Evolutionary conservation across 2,797 vertebrate species (phyloP).

Genomic region (Crocidura indochinensis): DNA sequence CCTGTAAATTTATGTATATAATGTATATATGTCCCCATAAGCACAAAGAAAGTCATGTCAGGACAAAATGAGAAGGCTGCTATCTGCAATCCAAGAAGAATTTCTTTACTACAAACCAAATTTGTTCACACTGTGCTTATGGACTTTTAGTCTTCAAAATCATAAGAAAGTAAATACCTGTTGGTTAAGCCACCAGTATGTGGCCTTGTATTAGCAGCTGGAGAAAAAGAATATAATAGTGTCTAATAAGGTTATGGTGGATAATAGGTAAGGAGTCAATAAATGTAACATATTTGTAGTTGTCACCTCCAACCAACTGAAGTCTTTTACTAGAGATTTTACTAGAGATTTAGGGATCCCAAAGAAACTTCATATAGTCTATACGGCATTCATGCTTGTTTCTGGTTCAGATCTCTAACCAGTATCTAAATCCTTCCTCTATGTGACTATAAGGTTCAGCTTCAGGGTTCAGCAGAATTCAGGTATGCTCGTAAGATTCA

Average conservation of each 20-base stretch:
- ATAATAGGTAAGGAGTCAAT: neutral
- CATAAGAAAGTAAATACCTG: neutral
- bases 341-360: neutral
- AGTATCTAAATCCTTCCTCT: neutral
- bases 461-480: neutral
- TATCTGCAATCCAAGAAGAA: neutral
- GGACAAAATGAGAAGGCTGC: neutral
- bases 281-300: neutral
- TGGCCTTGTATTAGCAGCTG: slow-evolving; percentile 1
- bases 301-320: neutral
- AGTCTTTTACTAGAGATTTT: neutral
- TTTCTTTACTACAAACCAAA: neutral
- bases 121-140: neutral
- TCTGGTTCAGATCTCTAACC: neutral
- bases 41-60: neutral
- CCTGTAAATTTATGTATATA: neutral
- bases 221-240: neutral
- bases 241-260: neutral
- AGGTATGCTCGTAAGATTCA: neutral
- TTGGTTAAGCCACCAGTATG: neutral
- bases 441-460: neutral
- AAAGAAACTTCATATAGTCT: neutral
- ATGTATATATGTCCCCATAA: neutral
- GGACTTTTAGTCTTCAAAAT: neutral
- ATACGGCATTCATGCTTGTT: neutral